Conservation (phyloP, 2,797 vertebrate species). For the Nyctibius grandis region DNA sequence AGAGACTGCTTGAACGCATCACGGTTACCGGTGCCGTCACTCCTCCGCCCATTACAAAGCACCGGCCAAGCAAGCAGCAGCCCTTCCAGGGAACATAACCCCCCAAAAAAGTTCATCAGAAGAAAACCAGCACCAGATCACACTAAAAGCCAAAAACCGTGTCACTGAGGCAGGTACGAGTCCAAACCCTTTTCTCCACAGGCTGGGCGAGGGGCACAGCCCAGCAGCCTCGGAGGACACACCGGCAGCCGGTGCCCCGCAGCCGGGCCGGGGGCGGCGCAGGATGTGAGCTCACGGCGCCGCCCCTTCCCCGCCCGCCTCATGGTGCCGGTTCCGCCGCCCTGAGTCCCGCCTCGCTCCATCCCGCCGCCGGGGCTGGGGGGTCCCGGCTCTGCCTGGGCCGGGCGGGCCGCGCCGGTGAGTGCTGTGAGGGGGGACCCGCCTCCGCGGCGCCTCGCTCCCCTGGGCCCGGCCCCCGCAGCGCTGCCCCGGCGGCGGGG, state of each 20-base stretch:
- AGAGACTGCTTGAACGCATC: neutral
- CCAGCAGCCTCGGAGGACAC: too few species aligned
- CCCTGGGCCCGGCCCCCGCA: neutral
- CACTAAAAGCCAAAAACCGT: accelerated
- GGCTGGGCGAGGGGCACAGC: accelerated
- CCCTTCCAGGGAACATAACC: neutral
- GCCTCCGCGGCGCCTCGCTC: neutral
- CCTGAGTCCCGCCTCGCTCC: neutral
- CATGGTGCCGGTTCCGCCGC: constrained; percentile 45
- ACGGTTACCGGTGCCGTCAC: accelerated
- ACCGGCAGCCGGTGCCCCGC: neutral
- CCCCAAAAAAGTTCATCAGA: accelerated
- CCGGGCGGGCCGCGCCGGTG: neutral
- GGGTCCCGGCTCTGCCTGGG: neutral
- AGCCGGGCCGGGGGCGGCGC: neutral
- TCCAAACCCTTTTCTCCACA: accelerated
- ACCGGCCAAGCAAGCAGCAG: neutral
- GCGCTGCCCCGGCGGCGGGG: neutral
- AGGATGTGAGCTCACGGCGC: constrained; percentile 49
- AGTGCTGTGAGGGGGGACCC: neutral
- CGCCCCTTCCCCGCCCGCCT: constrained; percentile 2
- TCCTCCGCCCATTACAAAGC: neutral
- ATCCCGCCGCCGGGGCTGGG: neutral
- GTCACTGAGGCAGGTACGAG: accelerated
- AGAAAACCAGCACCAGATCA: accelerated